Evolutionary conservation across 2,797 vertebrate genomes (phyloP).

Genomic region (Eremophila alpestris): DNA sequence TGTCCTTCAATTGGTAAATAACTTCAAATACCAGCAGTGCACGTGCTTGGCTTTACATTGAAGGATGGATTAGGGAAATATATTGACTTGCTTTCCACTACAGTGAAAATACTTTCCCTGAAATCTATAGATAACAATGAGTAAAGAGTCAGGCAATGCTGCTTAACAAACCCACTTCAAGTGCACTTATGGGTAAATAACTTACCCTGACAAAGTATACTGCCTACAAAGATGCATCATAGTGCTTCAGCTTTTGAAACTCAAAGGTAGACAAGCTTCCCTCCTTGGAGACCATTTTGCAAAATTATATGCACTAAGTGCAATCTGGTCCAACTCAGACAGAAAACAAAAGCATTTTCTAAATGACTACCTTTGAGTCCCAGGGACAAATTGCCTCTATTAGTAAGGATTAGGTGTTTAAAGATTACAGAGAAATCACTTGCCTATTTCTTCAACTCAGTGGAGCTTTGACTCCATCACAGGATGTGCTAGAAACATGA

Average conservation of each 20-base stretch:
- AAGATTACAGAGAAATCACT: background rate
- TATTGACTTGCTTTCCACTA: background rate
- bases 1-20: background rate
- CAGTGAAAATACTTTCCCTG: background rate
- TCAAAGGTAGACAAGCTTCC: background rate
- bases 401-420: background rate
- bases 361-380: background rate
- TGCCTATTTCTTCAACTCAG: background rate
- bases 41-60: background rate
- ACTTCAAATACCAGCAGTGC: background rate
- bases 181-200: slow-evolving; percentile 33
- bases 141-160: background rate
- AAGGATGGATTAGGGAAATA: background rate
- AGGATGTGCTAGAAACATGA: background rate
- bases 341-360: slow-evolving; percentile 1
- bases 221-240: background rate
- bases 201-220: background rate
- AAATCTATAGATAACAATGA: slow-evolving; percentile 1
- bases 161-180: slow-evolving; percentile 25
- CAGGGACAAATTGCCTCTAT: background rate
- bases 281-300: slow-evolving; percentile 1
- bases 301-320: background rate
- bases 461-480: background rate
- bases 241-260: background rate
- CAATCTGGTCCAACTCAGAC: slow-evolving; percentile 8